A percentile compares a stretch with the other conserved stretches of the same genome.
Conservation (phyloP, 2,113 vertebrate genomes). For the Copsychus sechellarum region DNA sequence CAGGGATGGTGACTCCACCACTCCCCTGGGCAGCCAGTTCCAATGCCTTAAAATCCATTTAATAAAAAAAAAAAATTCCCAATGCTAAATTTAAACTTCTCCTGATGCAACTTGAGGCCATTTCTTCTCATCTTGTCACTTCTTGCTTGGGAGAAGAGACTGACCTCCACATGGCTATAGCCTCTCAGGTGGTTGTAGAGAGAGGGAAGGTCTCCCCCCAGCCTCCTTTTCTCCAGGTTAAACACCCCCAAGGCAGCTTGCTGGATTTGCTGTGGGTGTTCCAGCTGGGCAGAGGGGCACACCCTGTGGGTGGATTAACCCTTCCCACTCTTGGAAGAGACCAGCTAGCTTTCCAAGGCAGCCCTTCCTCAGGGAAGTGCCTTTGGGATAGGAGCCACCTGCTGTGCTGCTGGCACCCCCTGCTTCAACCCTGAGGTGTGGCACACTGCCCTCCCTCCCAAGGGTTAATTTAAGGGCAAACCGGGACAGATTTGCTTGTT, state of each 20-base stretch:
- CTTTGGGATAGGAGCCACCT: neutral
- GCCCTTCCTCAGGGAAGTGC: neutral
- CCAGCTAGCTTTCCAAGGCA: neutral
- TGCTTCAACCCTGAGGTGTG: neutral
- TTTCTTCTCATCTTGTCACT: neutral
- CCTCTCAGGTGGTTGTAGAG: neutral
- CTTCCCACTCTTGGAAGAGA: neutral
- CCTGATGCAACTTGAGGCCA: neutral
- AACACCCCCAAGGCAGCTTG: neutral
- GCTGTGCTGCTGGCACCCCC: neutral
- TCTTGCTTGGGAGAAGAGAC: neutral
- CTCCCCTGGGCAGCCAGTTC: neutral
- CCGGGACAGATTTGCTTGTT: fast-evolving
- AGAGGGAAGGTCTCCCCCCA: neutral
- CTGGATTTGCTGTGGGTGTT: neutral
- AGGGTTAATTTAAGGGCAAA: neutral
- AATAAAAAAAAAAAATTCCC: neutral
- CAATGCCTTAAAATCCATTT: neutral
- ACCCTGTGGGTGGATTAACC: fast-evolving
- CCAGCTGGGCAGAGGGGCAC: neutral
- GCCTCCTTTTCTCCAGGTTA: neutral
- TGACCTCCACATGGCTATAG: fast-evolving
- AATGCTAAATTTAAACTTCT: neutral
- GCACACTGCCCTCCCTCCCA: fast-evolving
- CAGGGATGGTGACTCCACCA: neutral